Base-by-base conservation (phyloP, 2,888 invertebrate species). In the Rugalucina vietnamica region DNA sequence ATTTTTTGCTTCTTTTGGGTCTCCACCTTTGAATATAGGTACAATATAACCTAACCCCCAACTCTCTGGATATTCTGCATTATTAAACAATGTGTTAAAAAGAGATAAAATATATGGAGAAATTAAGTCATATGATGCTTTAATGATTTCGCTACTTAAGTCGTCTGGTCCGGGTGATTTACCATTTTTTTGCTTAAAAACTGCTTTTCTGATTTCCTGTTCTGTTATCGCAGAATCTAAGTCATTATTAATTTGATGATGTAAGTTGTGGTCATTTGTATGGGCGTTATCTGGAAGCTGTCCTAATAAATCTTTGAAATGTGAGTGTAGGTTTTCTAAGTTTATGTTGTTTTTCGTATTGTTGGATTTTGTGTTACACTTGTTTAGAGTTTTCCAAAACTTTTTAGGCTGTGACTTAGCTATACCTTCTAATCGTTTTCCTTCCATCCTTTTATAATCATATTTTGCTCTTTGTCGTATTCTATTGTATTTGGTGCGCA, bases 361-460 rank as follows among this genome's bases (percentile, higher is more conserved):
- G n/a, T n/a, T n/a, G n/a, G 2, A 0, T 65, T 79, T 73, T 21
- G 39, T 27, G 24, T 79, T 74, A 24, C 60, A 60, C 21, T 60
- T 72, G 29, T 43, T 57, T 8, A 79, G 18, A 29, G 60, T 34
- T 50, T 60, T 73, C 72, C 72, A 79, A 57, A 79, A 79, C 37
- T 73, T 60, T 18, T 54, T 32, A 18, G 79, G 79, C 14, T 79
- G 57, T 24, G 27, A 27, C 54, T 73, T 79, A 24, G 57, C 49
- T n/a, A 79, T 37, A 27, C 73, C 32, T n/a, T 24, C 39, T 21
- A 73, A 43, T 5, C 29, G 34, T 21, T 57, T 12, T 27, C 29
- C 60, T 65, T 79, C 49, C 12, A 34, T 29, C 0, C 10, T 29
- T 21, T 79, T 73, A 37, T 43, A 39, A 27, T 34, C 29, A 2